Base-by-base conservation (phyloP, 2,888 invertebrate genomes). In the Yponomeuta evonymella region DNA sequence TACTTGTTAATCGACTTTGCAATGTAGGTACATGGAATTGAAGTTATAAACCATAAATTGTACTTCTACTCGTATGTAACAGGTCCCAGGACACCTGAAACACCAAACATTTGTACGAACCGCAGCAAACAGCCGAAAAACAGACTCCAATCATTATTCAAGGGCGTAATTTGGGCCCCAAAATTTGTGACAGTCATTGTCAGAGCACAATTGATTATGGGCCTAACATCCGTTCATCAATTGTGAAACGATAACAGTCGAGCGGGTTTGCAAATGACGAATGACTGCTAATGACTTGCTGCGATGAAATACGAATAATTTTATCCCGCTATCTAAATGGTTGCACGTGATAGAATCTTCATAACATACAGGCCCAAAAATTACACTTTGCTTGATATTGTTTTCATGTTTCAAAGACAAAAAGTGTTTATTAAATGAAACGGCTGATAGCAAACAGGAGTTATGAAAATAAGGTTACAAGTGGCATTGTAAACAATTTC, bases 161-260 rank as follows among this genome's bases (percentile, higher is more conserved):
- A 30, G 51, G 36, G 68, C 51, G 30, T 12, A 68, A 68, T 51
- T 68, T 23, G 23, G 68, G 15, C 8, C n/a, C 8, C 43, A 73
- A 72, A 74, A 71, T 83, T 82, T 76, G 78, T 79, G 79, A 83
- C 82, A 84, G 82, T 86, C 83, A 84, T 87, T 78, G 83, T 81
- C 80, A 71, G 76, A 80, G 83, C 81, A 87, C 86, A 88, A 87
- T 87, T 87, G 86, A 88, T 88, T 86, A 84, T 87, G 81, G 80
- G 81, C 84, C 85, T 85, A 87, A 76, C 87, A 88, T 87, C 85
- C 87, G 88, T 84, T 86, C 86, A 88, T 88, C 88, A 88, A 87
- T 88, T 86, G 87, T 86, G 84, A 81, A 83, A 84, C 85, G 86
- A 88, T 88, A 87, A 88, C 86, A 84, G 88, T 89, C 88, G 86